A percentile compares a stretch with the other conserved stretches of the same genome.
phyloP scores from a whole-genome alignment of 2,113 vertebrate genomes.

The Phaetusa simplex region DNA sequence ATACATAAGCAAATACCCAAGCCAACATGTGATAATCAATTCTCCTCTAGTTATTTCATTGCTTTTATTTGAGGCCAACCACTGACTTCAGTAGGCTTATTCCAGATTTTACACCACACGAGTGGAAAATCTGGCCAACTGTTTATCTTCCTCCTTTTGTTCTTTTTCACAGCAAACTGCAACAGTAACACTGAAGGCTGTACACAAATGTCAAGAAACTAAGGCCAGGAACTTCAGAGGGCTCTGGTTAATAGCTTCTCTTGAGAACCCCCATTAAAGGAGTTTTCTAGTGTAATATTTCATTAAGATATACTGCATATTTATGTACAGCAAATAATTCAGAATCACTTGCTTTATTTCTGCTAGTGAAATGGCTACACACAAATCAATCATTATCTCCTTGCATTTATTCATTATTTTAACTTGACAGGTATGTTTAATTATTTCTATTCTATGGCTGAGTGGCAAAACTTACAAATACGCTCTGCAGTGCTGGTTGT shows the following conservation, averaged over 20 bases:
- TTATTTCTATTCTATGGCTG: background rate
- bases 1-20: background rate
- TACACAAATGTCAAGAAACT: background rate
- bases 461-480: constrained; percentile 1
- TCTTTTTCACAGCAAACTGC: background rate
- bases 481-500: background rate
- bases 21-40: background rate
- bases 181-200: background rate
- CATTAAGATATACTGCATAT: constrained; percentile 1
- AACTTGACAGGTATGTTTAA: background rate
- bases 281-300: constrained; percentile 10
- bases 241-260: background rate
- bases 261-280: background rate
- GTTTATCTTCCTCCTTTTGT: background rate
- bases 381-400: constrained; percentile 22
- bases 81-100: background rate
- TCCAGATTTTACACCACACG: background rate
- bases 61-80: constrained; percentile 11
- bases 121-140: background rate
- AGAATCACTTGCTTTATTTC: background rate
- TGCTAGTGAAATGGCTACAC: background rate
- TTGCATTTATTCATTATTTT: constrained; percentile 22
- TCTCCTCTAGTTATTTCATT: background rate
- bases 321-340: constrained; percentile 6
- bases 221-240: background rate